A percentile compares a stretch with the other conserved stretches of the same genome.
Conservation (phyloP, 2,797 vertebrate genomes). For the Rhynchonycteris naso region DNA sequence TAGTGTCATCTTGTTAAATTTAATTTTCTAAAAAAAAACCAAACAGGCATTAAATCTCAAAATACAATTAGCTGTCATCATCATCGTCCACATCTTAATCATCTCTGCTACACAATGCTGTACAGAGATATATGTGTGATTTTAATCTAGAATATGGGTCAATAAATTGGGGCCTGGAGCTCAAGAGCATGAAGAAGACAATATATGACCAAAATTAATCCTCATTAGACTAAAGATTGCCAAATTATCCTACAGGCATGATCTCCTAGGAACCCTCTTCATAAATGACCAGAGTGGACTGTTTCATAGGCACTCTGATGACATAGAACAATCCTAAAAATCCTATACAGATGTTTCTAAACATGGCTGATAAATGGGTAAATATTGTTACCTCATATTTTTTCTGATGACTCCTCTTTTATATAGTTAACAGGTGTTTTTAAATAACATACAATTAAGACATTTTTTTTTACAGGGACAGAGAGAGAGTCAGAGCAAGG, state of each 20-base stretch:
- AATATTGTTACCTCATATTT: neutral
- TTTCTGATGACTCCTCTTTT: neutral
- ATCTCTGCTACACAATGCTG: neutral
- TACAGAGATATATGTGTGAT: neutral
- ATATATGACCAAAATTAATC: neutral
- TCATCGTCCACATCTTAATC: neutral
- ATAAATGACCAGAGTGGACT: neutral
- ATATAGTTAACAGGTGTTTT: constrained; percentile 19
- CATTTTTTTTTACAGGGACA: no score
- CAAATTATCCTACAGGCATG: neutral
- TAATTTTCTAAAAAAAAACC: no score
- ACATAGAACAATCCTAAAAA: neutral
- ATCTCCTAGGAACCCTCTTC: neutral
- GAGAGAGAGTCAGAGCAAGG: no score
- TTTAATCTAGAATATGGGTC: neutral
- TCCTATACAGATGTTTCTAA: neutral
- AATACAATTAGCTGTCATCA: neutral
- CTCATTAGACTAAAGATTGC: neutral
- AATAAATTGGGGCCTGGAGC: neutral
- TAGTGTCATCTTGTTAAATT: no score
- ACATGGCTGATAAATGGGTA: neutral
- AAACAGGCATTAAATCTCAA: no score
- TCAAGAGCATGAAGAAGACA: neutral
- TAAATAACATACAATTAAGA: constrained; percentile 5
- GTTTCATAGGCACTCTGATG: neutral